Conservation (phyloP, 2,888 invertebrate species). For the Sclerodermus sp. region DNA sequence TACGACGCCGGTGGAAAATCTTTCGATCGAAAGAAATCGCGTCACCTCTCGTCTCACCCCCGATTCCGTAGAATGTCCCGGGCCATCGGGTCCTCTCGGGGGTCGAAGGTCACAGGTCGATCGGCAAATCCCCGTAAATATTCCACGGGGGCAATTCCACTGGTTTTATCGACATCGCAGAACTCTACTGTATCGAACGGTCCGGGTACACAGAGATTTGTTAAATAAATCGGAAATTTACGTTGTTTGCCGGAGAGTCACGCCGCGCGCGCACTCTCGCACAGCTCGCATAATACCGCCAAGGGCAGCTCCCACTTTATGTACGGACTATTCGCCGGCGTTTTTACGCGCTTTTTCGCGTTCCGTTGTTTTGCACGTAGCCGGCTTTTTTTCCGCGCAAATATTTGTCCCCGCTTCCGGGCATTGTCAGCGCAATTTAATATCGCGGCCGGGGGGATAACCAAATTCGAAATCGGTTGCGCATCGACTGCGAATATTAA, state of each 20-base stretch:
- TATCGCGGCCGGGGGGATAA: constrained; percentile 23
- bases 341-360: constrained; percentile 25
- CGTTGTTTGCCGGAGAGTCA: constrained; percentile 36
- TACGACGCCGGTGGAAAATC: too few relatives aligned
- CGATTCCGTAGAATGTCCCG: too few relatives aligned
- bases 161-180: too few relatives aligned
- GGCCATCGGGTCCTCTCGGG: too few relatives aligned
- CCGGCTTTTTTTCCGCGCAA: constrained; percentile 31
- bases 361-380: constrained; percentile 30
- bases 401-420: constrained; percentile 36
- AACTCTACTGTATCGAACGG: too few relatives aligned
- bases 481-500: too few relatives aligned
- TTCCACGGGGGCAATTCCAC: too few relatives aligned
- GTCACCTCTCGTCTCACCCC: too few relatives aligned
- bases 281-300: constrained; percentile 19
- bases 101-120: too few relatives aligned
- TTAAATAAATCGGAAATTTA: constrained; percentile 42
- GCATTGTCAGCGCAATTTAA: constrained; percentile 34
- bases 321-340: constrained; percentile 27
- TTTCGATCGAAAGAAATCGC: too few relatives aligned
- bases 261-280: constrained; percentile 32
- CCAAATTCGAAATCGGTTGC: too few relatives aligned
- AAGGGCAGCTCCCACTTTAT: constrained; percentile 23
- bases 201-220: constrained; percentile 26
- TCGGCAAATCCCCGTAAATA: too few relatives aligned